phyloP scores from a whole-genome alignment of 2,888 invertebrate genomes.

The Andrena praecox region DNA sequence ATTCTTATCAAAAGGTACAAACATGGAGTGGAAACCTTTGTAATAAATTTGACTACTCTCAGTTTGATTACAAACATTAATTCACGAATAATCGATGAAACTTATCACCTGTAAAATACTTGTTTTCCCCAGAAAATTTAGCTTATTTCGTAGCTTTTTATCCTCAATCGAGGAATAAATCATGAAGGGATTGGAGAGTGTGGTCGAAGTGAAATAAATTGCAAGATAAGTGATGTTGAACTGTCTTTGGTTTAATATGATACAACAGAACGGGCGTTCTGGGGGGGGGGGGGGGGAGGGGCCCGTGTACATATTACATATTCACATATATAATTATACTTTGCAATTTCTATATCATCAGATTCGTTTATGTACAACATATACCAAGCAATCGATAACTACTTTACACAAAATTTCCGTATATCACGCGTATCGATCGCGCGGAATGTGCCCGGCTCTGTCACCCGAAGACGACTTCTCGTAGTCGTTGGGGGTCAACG shows the following conservation, averaged over 20 bases:
- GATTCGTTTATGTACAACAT: conserved; percentile 76
- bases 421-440: conserved; percentile 29
- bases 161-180: neutral
- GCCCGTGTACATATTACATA: conserved; percentile 68
- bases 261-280: conserved; percentile 76
- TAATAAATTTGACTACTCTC: too few relatives aligned
- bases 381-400: conserved; percentile 61
- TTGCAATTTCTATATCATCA: conserved; percentile 70
- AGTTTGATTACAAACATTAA: too few relatives aligned
- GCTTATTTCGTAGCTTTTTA: neutral
- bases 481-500: neutral
- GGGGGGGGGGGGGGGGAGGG: conserved; percentile 39
- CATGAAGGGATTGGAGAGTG: neutral
- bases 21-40: too few relatives aligned
- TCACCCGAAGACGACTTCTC: conserved; percentile 25
- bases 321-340: conserved; percentile 71
- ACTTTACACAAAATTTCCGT: conserved; percentile 50
- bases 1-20: too few relatives aligned
- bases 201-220: conserved; percentile 34
- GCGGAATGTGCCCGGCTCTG: conserved; percentile 21
- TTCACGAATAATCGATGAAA: too few relatives aligned
- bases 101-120: too few relatives aligned
- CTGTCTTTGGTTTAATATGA: conserved; percentile 84
- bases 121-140: neutral
- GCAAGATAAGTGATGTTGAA: conserved; percentile 74